Conservation (phyloP, 2,797 vertebrate genomes). For the Danio kyathit region DNA sequence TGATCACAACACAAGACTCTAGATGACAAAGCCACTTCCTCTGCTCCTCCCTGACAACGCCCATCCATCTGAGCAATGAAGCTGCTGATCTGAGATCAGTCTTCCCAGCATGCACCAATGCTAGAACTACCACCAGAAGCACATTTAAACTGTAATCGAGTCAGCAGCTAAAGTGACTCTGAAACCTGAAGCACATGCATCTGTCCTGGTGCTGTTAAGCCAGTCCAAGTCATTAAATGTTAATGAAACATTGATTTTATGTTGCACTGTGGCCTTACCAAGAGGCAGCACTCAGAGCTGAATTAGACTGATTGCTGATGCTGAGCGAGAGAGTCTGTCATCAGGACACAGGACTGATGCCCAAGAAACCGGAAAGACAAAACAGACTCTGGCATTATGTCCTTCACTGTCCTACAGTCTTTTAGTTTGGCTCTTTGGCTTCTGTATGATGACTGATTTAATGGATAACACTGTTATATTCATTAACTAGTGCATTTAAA, state of each 20-base stretch:
- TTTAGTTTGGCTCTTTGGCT: background rate
- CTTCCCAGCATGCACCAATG: constrained; percentile 31
- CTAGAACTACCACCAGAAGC: constrained; percentile 32
- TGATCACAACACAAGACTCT: constrained; percentile 34
- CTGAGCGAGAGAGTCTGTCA: constrained; percentile 79
- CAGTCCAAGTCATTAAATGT: constrained; percentile 85
- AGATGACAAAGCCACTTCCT: constrained; percentile 35
- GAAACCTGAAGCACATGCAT: constrained; percentile 72
- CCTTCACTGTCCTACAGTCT: constrained; percentile 79
- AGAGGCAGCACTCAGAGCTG: constrained; percentile 74
- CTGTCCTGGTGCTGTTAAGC: constrained; percentile 83
- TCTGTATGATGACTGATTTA: background rate
- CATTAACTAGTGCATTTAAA: background rate
- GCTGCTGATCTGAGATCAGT: constrained; percentile 48
- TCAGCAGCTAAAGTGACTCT: constrained; percentile 47
- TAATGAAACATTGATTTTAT: constrained; percentile 88
- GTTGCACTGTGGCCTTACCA: constrained; percentile 77
- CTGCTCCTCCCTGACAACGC: constrained; percentile 31
- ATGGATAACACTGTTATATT: constrained; percentile 11
- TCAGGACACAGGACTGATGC: constrained; percentile 79
- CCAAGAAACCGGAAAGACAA: constrained; percentile 78
- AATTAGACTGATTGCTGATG: constrained; percentile 36
- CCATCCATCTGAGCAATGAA: constrained; percentile 29
- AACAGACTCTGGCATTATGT: constrained; percentile 79
- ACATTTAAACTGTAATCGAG: constrained; percentile 49